These are phyloP conservation scores for Euplagia quadripunctaria DNA, from an alignment of 2,888 invertebrate species.

Conservation along the genomic window DNA sequence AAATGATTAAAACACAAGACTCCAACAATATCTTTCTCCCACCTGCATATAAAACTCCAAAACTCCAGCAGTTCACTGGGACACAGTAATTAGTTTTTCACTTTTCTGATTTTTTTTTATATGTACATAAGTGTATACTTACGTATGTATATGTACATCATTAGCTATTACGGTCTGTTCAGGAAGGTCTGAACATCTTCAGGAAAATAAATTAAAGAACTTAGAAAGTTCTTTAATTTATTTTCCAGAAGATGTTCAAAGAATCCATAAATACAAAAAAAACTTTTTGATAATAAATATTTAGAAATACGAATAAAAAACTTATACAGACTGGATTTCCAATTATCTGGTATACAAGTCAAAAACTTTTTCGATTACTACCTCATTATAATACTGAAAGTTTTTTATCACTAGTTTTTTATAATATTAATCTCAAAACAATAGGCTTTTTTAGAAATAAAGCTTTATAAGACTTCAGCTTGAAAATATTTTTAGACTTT, in stretches of 20 bases:
- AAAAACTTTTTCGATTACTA: background rate
- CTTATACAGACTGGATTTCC: background rate
- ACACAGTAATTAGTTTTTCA: too few species aligned
- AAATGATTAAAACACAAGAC: too few species aligned
- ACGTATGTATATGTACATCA: too few species aligned
- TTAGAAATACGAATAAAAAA: background rate
- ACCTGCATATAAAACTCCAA: too few species aligned
- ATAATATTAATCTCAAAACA: background rate
- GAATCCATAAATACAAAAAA: background rate
- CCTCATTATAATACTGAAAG: background rate
- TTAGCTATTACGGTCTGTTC: too few species aligned
- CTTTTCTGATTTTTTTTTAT: too few species aligned
- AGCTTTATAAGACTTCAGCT: background rate
- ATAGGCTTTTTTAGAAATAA: background rate
- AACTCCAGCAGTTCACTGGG: too few species aligned
- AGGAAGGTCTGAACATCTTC: too few species aligned
- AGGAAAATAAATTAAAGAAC: too few species aligned
- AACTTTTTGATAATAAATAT: background rate
- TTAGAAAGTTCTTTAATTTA: background rate
- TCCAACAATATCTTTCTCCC: too few species aligned
- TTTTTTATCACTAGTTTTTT: background rate
- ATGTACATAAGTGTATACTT: too few species aligned
- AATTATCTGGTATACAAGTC: background rate
- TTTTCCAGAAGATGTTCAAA: background rate
- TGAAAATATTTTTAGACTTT: background rate